Percentiles rank a stretch among this genome's conserved stretches.
phyloP scores from a whole-genome alignment of 2,113 vertebrate species.

The Montifringilla adamsi region DNA sequence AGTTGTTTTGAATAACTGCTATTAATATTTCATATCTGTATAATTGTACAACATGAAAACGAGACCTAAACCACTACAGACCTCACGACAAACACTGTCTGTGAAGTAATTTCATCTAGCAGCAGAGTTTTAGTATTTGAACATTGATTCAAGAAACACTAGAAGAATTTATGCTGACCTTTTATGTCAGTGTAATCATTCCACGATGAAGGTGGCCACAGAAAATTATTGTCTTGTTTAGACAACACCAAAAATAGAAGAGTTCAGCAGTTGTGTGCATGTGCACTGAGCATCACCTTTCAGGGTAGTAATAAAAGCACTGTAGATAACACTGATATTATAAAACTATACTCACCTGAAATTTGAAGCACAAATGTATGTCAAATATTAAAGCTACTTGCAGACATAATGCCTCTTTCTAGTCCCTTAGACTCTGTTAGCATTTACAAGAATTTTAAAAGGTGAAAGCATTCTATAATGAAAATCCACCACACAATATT shows the following conservation, averaged over 20 bases:
- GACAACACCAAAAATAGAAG: background rate
- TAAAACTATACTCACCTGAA: background rate
- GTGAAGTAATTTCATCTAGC: background rate
- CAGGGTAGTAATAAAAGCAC: background rate
- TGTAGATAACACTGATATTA: background rate
- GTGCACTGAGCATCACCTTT: background rate
- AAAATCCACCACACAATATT: background rate
- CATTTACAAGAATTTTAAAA: background rate
- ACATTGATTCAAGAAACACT: background rate
- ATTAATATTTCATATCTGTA: background rate
- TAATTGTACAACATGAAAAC: background rate
- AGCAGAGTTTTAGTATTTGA: background rate
- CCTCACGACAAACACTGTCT: background rate
- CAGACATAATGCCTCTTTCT: background rate
- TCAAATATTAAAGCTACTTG: background rate
- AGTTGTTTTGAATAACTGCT: background rate
- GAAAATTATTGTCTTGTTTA: background rate
- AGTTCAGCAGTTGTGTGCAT: background rate
- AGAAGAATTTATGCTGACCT: background rate
- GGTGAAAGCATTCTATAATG: background rate
- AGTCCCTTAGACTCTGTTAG: background rate
- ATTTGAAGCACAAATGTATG: background rate
- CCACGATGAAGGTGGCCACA: accelerated
- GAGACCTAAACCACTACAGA: background rate
- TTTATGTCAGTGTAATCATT: background rate